Percentiles rank a stretch among this genome's conserved stretches.
phyloP scores from a whole-genome alignment of 2,888 invertebrate species.

The Drosophila hamatofila region DNA sequence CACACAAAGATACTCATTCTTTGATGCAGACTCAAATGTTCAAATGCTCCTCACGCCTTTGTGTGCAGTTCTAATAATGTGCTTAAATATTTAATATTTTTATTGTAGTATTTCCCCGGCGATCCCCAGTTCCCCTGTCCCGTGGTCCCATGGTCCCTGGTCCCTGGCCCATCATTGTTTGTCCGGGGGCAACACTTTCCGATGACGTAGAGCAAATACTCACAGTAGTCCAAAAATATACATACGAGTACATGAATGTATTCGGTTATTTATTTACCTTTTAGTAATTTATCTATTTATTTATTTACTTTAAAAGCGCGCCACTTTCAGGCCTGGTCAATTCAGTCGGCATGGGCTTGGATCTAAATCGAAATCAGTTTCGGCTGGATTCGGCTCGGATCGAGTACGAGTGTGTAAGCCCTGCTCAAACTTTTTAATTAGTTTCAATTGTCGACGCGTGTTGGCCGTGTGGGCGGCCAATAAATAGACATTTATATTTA shows the following conservation, averaged over 20 bases:
- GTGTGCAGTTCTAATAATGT: constrained; percentile 78
- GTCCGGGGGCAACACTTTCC: constrained; percentile 49
- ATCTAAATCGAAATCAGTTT: constrained; percentile 18
- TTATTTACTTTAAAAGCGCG: constrained; percentile 77
- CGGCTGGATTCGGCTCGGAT: constrained; percentile 15
- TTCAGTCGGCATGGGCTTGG: constrained; percentile 25
- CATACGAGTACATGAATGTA: constrained; percentile 28
- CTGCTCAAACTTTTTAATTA: constrained; percentile 68
- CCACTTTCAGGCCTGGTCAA: constrained; percentile 63
- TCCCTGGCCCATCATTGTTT: constrained; percentile 50
- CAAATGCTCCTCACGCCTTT: constrained; percentile 31
- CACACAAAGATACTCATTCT: constrained; percentile 38
- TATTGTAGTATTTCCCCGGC: constrained; percentile 70
- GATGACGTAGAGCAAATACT: constrained; percentile 70
- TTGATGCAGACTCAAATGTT: constrained; percentile 38
- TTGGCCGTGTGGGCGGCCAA: constrained; percentile 39
- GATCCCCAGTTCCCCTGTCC: constrained; percentile 54
- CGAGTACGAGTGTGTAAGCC: constrained; percentile 42
- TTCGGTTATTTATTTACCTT: constrained; percentile 75
- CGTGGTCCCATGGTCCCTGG: constrained; percentile 30
- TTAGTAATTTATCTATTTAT: constrained; percentile 82
- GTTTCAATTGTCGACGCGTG: constrained; percentile 58
- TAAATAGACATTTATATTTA: constrained; percentile 45
- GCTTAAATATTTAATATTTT: constrained; percentile 77
- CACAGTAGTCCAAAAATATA: constrained; percentile 59